These are phyloP conservation scores for Eledone cirrhosa DNA, from an alignment of 2,888 invertebrate genomes.

Conservation along the genomic window DNA sequence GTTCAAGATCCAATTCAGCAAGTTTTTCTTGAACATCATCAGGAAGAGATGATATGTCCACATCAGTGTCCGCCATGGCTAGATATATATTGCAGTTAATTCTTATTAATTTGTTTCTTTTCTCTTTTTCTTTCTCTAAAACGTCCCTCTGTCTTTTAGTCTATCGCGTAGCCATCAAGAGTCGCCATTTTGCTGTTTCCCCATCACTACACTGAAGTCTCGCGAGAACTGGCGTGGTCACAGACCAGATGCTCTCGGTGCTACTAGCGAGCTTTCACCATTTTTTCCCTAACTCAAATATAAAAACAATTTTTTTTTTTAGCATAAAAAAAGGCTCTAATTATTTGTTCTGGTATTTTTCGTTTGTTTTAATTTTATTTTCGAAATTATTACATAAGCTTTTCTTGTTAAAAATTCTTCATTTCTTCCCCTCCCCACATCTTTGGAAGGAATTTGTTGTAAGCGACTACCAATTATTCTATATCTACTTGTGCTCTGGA, in stretches of 20 bases:
- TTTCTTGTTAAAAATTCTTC: too few relatives aligned
- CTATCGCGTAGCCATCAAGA: constrained; percentile 32
- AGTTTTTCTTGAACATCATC: constrained; percentile 25
- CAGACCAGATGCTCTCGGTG: constrained; percentile 4
- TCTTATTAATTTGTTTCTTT: too few relatives aligned
- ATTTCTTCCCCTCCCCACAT: too few relatives aligned
- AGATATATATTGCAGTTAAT: constrained; percentile 21
- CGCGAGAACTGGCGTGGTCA: constrained; percentile 44
- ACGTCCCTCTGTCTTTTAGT: constrained; percentile 21
- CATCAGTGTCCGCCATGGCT: constrained; percentile 25
- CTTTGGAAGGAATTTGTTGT: too few relatives aligned
- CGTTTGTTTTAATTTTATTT: too few relatives aligned
- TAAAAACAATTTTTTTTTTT: constrained; percentile 7
- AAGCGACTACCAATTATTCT: too few relatives aligned
- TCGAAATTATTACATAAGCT: too few relatives aligned
- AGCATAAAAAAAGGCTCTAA: not conserved
- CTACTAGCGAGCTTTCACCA: not conserved
- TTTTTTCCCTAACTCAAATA: not conserved
- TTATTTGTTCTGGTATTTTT: not conserved
- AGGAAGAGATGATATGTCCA: constrained; percentile 19
- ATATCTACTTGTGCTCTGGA: too few relatives aligned
- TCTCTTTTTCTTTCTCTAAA: not conserved
- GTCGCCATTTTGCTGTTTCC: constrained; percentile 57
- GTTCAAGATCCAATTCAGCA: constrained; percentile 24
- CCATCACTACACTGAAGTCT: constrained; percentile 61